Evolutionary conservation across 2,113 vertebrate genomes (phyloP).

Genomic region (Lophotis ruficrista): DNA sequence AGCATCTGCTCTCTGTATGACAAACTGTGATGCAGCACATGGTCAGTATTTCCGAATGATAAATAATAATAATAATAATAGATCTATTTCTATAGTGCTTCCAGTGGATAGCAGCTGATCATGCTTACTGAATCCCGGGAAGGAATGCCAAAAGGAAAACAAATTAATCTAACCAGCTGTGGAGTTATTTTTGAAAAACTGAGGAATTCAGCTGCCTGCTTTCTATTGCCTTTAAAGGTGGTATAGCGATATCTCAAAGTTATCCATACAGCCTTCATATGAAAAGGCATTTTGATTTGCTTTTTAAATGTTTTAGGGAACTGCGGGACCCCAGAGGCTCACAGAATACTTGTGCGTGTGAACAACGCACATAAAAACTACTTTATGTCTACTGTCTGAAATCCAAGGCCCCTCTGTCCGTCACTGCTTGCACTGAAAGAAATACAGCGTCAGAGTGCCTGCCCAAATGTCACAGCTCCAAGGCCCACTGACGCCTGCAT

Average conservation of each 20-base stretch:
- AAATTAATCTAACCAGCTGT: conserved; percentile 49
- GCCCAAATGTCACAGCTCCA: not conserved
- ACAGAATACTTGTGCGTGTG: not conserved
- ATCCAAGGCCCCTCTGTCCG: not conserved
- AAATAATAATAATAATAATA: conserved; percentile 34
- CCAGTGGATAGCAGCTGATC: conserved; percentile 43
- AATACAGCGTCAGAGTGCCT: not conserved
- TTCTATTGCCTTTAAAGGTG: conserved; percentile 49
- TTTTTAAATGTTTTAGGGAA: not conserved
- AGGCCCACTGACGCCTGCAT: not conserved
- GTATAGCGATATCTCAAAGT: not conserved
- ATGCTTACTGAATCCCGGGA: conserved; percentile 23
- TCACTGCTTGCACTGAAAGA: not conserved
- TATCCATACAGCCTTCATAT: not conserved
- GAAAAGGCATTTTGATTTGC: not conserved
- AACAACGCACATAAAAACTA: not conserved
- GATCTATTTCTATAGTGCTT: conserved; percentile 9
- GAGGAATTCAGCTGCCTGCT: not conserved
- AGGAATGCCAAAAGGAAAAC: conserved; percentile 40
- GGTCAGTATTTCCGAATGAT: not conserved
- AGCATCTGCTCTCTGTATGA: conserved; percentile 30
- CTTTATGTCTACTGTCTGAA: not conserved
- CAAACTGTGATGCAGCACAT: not conserved
- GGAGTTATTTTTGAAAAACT: conserved; percentile 52
- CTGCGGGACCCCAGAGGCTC: not conserved